phyloP scores from a whole-genome alignment of 2,113 vertebrate genomes.

The Salvelinus namaycush region DNA sequence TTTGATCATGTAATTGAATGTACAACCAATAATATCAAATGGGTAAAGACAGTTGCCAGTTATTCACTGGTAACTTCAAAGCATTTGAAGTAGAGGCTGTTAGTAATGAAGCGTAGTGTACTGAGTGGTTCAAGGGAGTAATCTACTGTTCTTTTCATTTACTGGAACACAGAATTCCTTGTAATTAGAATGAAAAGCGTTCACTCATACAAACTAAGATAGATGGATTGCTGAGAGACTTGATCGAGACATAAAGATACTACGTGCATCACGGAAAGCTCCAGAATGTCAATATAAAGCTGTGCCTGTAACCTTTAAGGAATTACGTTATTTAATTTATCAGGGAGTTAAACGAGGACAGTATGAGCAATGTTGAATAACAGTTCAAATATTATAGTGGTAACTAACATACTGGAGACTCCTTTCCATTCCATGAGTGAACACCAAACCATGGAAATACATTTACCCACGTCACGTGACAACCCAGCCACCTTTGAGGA shows the following conservation, averaged over 20 bases:
- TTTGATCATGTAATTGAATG: slow-evolving; percentile 42
- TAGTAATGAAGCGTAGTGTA: too few species aligned
- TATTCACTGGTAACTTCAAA: slow-evolving; percentile 21
- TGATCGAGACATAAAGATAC: slow-evolving; percentile 48
- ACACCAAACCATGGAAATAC: not conserved
- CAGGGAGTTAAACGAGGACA: not conserved
- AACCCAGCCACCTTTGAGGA: slow-evolving; percentile 9
- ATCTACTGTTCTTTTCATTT: slow-evolving; percentile 53
- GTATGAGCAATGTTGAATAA: not conserved
- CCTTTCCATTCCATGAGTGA: not conserved
- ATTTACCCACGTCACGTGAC: not conserved
- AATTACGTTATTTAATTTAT: not conserved
- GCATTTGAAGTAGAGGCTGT: too few species aligned
- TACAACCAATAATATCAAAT: slow-evolving; percentile 48
- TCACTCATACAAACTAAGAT: not conserved
- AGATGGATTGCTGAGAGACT: slow-evolving; percentile 42
- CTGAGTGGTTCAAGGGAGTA: slow-evolving; percentile 1
- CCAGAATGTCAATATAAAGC: slow-evolving; percentile 40
- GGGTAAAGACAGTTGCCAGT: slow-evolving; percentile 51
- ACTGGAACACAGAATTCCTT: slow-evolving; percentile 43
- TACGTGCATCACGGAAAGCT: slow-evolving; percentile 43
- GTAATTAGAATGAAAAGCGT: slow-evolving; percentile 43
- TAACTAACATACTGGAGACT: not conserved
- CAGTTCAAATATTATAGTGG: not conserved
- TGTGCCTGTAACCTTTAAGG: slow-evolving; percentile 16